These are phyloP conservation scores for Rhopalosiphum nymphaeae DNA, from an alignment of 2,888 invertebrate genomes.

Conservation along the genomic window DNA sequence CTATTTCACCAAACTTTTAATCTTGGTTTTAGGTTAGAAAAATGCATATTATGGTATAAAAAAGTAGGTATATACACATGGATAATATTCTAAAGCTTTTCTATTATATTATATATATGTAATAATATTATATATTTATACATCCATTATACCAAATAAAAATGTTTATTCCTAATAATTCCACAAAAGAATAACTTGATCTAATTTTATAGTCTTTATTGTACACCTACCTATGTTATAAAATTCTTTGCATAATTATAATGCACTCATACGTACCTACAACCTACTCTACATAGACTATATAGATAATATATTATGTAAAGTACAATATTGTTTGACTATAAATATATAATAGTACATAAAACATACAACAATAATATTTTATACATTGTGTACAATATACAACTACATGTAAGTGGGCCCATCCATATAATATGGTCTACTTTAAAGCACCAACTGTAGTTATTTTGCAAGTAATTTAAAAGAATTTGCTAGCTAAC, in stretches of 20 bases:
- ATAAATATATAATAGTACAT: background rate
- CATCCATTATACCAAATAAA: background rate
- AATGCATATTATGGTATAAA: background rate
- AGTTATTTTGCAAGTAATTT: background rate
- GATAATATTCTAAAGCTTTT: background rate
- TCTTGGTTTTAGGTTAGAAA: background rate
- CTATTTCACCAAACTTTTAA: background rate
- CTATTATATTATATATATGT: background rate
- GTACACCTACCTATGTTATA: background rate
- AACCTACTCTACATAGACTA: background rate
- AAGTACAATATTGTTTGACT: no score
- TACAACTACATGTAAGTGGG: background rate
- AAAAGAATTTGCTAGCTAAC: background rate
- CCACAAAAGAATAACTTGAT: background rate
- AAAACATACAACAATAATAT: background rate
- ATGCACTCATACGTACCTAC: background rate
- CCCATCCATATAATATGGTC: background rate
- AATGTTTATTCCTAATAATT: background rate
- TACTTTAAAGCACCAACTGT: background rate
- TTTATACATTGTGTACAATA: background rate
- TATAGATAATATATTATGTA: background rate
- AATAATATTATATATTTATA: background rate
- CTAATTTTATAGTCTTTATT: background rate
- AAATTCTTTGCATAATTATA: background rate
- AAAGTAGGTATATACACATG: background rate